A percentile compares a stretch with the other conserved stretches of the same genome.
Conservation (phyloP, 2,113 vertebrate genomes). For the Cnemophilus loriae region DNA sequence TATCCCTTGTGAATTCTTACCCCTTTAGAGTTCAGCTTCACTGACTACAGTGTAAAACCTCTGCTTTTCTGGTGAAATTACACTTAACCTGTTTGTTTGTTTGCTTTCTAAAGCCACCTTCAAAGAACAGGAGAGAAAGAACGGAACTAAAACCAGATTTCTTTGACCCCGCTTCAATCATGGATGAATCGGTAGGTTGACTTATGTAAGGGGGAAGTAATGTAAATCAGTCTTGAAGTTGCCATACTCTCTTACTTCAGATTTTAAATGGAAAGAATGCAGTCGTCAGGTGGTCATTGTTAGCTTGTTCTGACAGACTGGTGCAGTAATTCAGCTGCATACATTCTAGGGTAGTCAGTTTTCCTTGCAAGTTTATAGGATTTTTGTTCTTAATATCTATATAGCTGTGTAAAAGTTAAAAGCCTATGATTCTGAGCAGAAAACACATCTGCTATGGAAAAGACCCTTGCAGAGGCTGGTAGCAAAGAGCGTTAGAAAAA, state of each 20-base stretch:
- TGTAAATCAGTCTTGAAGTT: neutral
- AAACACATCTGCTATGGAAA: neutral
- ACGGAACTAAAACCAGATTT: slow-evolving; percentile 98
- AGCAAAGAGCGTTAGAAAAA: neutral
- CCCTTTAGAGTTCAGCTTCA: neutral
- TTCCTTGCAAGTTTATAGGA: neutral
- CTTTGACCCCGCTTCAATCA: slow-evolving; percentile 99
- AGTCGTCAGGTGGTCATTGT: neutral
- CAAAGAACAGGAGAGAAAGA: slow-evolving; percentile 97
- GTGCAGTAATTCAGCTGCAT: neutral
- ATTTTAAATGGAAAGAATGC: neutral
- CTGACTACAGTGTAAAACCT: neutral
- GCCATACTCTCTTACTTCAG: neutral
- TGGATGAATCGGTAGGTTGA: slow-evolving; percentile 96
- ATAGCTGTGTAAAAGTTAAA: neutral
- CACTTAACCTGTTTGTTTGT: neutral
- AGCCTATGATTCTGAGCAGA: neutral
- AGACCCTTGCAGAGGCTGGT: neutral
- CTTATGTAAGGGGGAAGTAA: neutral
- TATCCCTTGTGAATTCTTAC: neutral
- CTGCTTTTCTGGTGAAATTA: neutral
- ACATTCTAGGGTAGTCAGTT: neutral
- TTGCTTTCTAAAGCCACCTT: slow-evolving; percentile 84
- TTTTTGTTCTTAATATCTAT: neutral
- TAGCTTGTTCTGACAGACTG: neutral